phyloP scores from a whole-genome alignment of 2,797 vertebrate species.

The Artibeus lituratus region DNA sequence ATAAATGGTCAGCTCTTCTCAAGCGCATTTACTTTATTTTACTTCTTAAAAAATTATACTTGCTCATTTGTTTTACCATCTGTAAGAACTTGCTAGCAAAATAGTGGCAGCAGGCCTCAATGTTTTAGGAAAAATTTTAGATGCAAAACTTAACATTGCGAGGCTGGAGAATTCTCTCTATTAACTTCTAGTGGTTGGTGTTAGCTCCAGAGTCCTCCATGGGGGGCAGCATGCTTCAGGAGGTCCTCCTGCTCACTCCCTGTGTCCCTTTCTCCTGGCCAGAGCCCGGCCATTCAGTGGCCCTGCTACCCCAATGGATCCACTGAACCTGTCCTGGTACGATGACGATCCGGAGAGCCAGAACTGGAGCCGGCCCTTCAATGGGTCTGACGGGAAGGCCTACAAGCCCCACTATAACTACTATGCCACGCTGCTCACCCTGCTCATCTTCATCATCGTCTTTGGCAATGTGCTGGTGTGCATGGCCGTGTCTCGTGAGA shows the following conservation, averaged over 20 bases:
- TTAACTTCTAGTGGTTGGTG: fast-evolving
- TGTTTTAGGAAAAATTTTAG: neutral
- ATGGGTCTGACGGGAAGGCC: slow-evolving; percentile 82
- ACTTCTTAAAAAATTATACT: neutral
- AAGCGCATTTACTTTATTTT: slow-evolving; percentile 6
- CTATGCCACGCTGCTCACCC: slow-evolving; percentile 96
- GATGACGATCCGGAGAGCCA: slow-evolving; percentile 87
- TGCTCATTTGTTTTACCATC: neutral
- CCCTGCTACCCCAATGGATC: slow-evolving; percentile 88
- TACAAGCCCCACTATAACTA: slow-evolving; percentile 93
- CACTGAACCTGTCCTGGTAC: slow-evolving; percentile 92
- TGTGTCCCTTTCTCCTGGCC: slow-evolving; percentile 15
- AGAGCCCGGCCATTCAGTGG: slow-evolving; percentile 74
- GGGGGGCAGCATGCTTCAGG: neutral
- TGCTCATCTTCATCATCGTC: slow-evolving; percentile 97
- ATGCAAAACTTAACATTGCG: neutral
- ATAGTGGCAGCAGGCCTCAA: neutral
- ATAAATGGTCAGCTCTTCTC: neutral
- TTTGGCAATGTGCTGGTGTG: slow-evolving; percentile 98
- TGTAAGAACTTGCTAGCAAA: neutral
- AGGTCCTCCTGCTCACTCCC: neutral
- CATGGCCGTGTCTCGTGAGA: slow-evolving; percentile 96
- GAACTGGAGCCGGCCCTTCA: slow-evolving; percentile 89
- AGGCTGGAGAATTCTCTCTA: neutral
- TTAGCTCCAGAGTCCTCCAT: fast-evolving